These are phyloP conservation scores for Ophion slaviceki DNA, from an alignment of 2,888 invertebrate species.

Conservation along the genomic window DNA sequence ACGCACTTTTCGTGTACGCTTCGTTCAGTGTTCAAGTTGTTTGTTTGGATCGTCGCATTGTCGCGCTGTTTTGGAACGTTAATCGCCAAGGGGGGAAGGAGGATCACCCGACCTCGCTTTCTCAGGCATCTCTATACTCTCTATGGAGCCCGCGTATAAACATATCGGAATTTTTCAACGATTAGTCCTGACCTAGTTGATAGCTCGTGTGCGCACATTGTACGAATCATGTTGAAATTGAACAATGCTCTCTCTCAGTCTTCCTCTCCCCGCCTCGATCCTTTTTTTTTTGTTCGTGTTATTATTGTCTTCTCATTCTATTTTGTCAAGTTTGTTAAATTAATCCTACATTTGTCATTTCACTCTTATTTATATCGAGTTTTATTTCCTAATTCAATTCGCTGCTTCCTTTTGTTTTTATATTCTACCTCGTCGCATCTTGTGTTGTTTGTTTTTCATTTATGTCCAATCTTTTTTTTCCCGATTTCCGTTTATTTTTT, in stretches of 20 bases:
- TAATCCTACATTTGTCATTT: no score
- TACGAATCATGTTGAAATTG: constrained; percentile 21
- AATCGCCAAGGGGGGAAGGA: constrained; percentile 16
- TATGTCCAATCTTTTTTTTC: no score
- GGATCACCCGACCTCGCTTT: constrained; percentile 38
- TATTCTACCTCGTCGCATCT: no score
- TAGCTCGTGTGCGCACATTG: constrained; percentile 36
- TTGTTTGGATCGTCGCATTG: constrained; percentile 44
- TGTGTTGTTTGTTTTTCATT: no score
- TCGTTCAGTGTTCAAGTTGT: background rate
- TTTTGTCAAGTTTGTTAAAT: background rate
- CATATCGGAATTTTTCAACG: constrained; percentile 56
- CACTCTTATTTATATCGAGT: no score
- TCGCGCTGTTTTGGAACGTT: constrained; percentile 31
- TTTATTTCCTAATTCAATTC: no score
- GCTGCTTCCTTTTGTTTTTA: no score
- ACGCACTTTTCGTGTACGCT: background rate
- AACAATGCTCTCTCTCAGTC: background rate
- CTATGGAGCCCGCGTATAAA: constrained; percentile 9
- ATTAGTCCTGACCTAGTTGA: constrained; percentile 61
- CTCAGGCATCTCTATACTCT: constrained; percentile 16
- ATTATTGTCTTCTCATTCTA: background rate
- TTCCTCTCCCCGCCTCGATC: background rate
- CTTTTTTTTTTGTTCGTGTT: background rate
- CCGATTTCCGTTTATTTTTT: no score